Evolutionary conservation across 2,797 vertebrate species (phyloP), one percentile per base, ranked within the genome.

Genomic region (Eupleurogrammus muticus): DNA sequence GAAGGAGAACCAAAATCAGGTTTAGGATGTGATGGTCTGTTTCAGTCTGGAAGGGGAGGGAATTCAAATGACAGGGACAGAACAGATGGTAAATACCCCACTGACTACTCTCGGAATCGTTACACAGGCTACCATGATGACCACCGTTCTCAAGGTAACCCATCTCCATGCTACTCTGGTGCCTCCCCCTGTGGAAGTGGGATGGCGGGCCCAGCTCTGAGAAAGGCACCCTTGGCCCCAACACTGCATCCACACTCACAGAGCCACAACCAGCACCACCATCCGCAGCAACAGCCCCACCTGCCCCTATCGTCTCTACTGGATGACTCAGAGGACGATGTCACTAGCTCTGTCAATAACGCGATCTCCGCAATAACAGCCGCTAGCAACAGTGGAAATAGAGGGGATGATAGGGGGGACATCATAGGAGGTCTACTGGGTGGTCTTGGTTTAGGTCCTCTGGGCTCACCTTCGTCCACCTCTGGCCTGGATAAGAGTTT

Each of bases 311-410:
- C 95, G 64, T 95, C 95, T 77, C 92, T 95, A 42, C 90, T 95
- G 84, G 95, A 95, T 79, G 95, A 95, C 84, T 94, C 95, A 56
- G 95, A 95, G 90, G 95, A 95, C 84, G 95, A 95, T 89, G 95
- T 95, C 70, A 95, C 94, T 77, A 95, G 94, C 86, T 95, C 94
- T 65, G 95, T 95, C 79, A 95, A 95, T 90, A 94, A 93, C 73
- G 95, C 95, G 58, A 95, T 95, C 73, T 95, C 94, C 63, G 94
- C 94, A 20, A 95, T 95, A 85, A 94, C 95, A 42, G 95, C 94
- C 62, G 94, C 94, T 62, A 92, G 85, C 83, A 91, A 87, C 84
- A 90, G 87, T 79, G 93, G 92, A 70, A 89, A 80, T 87, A 92
- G 94, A 90, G 94, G 92, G 73, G 94, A 95, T 80, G 95, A 95